Percentiles rank a stretch among this genome's conserved stretches.
Conservation (phyloP, 2,113 vertebrate genomes). For the Nerophis ophidion region DNA sequence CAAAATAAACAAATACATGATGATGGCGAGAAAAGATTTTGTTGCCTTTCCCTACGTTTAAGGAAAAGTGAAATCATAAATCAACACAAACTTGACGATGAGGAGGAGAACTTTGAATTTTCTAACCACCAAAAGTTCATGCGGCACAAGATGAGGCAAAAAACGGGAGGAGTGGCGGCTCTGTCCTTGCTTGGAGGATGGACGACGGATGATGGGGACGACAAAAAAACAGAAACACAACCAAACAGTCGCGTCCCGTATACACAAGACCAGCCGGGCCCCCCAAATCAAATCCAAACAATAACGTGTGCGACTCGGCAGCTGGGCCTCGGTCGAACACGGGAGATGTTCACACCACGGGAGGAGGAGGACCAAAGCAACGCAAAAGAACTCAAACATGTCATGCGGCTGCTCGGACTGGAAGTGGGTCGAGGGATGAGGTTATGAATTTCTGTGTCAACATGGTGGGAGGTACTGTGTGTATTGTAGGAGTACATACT, state of each 20-base stretch:
- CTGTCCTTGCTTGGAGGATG: constrained; percentile 77
- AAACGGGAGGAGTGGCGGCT: constrained; percentile 81
- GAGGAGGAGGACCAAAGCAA: constrained; percentile 49
- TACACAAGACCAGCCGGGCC: constrained; percentile 8
- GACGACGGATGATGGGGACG: constrained; percentile 74
- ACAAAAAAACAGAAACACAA: constrained; percentile 36
- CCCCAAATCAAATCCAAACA: constrained; percentile 23
- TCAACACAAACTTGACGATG: constrained; percentile 66
- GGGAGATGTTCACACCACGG: constrained; percentile 62
- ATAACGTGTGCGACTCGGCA: constrained; percentile 44
- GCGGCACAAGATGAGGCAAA: constrained; percentile 96
- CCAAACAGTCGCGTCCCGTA: constrained; percentile 9
- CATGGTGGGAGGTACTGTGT: constrained; percentile 71
- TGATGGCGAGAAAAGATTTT: constrained; percentile 99
- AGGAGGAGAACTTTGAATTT: constrained; percentile 71
- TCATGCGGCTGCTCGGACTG: constrained; percentile 77
- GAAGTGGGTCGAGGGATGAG: constrained; percentile 77
- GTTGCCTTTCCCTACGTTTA: constrained; percentile 85
- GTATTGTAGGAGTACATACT: constrained; percentile 55
- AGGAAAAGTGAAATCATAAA: constrained; percentile 71
- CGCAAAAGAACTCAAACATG: constrained; percentile 45
- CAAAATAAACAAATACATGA: constrained; percentile 52
- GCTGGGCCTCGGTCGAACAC: constrained; percentile 59
- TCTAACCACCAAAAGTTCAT: constrained; percentile 96
- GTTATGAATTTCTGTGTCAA: constrained; percentile 95